phyloP scores from a whole-genome alignment of 1,140 invertebrate genomes.

The Muscidifurax raptorellus region DNA sequence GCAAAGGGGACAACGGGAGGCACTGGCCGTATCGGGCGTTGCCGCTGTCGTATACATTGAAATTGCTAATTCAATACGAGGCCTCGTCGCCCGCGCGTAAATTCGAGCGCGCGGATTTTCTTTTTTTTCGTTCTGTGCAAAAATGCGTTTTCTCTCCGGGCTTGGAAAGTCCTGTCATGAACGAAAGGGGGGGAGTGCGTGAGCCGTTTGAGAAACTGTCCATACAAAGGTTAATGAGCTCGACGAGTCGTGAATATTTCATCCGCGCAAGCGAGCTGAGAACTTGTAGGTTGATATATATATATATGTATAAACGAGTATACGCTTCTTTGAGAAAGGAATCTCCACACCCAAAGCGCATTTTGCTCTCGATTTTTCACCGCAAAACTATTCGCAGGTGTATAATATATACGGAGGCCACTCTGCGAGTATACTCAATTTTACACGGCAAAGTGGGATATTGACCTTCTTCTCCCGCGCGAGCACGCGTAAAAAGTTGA shows the following conservation, averaged over 20 bases:
- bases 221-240: neutral
- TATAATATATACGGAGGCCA: neutral
- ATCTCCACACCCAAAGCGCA: neutral
- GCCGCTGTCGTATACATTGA: slow-evolving; percentile 60
- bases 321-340: neutral
- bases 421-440: neutral
- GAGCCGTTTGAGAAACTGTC: slow-evolving; percentile 7
- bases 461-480: neutral
- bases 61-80: slow-evolving; percentile 70
- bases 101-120: neutral
- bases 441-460: neutral
- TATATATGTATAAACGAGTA: too few species aligned
- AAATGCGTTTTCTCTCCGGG: neutral
- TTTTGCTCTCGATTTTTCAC: neutral
- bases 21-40: neutral
- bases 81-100: slow-evolving; percentile 24
- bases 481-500: neutral
- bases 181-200: neutral
- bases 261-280: neutral
- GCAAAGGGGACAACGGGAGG: neutral
- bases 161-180: neutral
- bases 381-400: neutral
- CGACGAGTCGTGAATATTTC: neutral
- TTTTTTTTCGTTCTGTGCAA: slow-evolving; percentile 1
- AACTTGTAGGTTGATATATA: neutral